Percentiles rank a stretch among this genome's conserved stretches.
Conservation (phyloP, 2,113 vertebrate genomes). For the Sinocyclocheilus grahami region DNA sequence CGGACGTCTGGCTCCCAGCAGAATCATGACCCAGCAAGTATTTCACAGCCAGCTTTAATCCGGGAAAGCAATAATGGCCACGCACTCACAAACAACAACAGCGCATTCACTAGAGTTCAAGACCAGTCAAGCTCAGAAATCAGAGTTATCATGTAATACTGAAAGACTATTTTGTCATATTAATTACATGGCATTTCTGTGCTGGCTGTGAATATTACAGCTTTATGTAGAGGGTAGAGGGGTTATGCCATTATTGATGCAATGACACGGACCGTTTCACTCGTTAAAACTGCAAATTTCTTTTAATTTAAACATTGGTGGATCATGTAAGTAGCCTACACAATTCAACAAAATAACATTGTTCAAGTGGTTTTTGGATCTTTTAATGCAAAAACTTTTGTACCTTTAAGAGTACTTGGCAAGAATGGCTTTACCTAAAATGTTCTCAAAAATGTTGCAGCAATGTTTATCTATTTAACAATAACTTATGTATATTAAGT, state of each 20-base stretch:
- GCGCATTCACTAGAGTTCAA: background rate
- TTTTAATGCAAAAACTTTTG: too few species aligned
- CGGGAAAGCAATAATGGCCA: background rate
- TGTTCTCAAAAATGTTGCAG: background rate
- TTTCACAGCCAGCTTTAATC: constrained; percentile 23
- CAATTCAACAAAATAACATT: background rate
- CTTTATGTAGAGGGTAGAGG: background rate
- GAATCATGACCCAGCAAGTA: constrained; percentile 19
- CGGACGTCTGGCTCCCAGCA: background rate
- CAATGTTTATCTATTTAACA: background rate
- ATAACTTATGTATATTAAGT: background rate
- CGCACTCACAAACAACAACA: background rate
- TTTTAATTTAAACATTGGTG: too few species aligned
- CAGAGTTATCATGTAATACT: background rate
- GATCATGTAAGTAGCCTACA: background rate
- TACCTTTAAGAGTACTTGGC: background rate
- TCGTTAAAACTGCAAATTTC: background rate
- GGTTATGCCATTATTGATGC: background rate
- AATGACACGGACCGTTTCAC: background rate
- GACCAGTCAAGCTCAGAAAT: background rate
- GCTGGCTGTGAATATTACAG: background rate
- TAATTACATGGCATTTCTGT: background rate
- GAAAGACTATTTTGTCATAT: background rate
- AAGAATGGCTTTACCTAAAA: background rate
- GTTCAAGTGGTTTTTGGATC: background rate